Evolutionary conservation across 1,140 invertebrate species (phyloP).

Genomic region (Drosophila pandora): DNA sequence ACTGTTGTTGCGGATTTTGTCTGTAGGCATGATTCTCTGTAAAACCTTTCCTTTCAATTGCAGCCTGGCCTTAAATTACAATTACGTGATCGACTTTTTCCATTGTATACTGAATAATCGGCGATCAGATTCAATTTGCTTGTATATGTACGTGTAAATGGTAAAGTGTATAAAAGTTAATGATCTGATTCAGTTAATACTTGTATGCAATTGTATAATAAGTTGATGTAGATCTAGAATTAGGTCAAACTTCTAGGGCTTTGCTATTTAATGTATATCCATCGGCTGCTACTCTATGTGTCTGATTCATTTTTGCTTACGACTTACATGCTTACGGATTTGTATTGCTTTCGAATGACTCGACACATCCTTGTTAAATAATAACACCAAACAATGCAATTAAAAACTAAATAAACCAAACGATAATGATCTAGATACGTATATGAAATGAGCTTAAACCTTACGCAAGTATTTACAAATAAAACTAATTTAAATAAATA

Average conservation of each 20-base stretch:
- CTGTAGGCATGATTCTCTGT: slow-evolving; percentile 66
- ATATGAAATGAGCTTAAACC: not conserved
- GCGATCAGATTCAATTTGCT: slow-evolving; percentile 31
- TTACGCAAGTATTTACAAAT: slow-evolving; percentile 32
- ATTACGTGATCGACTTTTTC: slow-evolving; percentile 29
- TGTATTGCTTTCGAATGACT: slow-evolving; percentile 69
- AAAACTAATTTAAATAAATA: slow-evolving; percentile 31
- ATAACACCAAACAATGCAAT: slow-evolving; percentile 1
- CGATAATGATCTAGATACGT: not conserved
- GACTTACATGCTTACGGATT: slow-evolving; percentile 36
- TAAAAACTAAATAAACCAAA: slow-evolving; percentile 21
- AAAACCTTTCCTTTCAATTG: slow-evolving; percentile 80
- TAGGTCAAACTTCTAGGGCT: slow-evolving; percentile 42
- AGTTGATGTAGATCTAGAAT: slow-evolving; percentile 62
- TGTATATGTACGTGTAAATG: slow-evolving; percentile 67
- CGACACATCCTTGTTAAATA: slow-evolving; percentile 37
- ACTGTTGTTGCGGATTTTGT: slow-evolving; percentile 34
- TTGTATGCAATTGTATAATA: slow-evolving; percentile 61
- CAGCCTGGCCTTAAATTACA: slow-evolving; percentile 66
- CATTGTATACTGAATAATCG: slow-evolving; percentile 41
- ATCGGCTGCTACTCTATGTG: slow-evolving; percentile 41
- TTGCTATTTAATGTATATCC: slow-evolving; percentile 26
- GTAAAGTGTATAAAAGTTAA: slow-evolving; percentile 82
- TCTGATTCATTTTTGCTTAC: slow-evolving; percentile 32
- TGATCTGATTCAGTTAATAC: slow-evolving; percentile 69